Base-by-base conservation (phyloP, 2,113 vertebrate species). In the Ochotona curzoniae region DNA sequence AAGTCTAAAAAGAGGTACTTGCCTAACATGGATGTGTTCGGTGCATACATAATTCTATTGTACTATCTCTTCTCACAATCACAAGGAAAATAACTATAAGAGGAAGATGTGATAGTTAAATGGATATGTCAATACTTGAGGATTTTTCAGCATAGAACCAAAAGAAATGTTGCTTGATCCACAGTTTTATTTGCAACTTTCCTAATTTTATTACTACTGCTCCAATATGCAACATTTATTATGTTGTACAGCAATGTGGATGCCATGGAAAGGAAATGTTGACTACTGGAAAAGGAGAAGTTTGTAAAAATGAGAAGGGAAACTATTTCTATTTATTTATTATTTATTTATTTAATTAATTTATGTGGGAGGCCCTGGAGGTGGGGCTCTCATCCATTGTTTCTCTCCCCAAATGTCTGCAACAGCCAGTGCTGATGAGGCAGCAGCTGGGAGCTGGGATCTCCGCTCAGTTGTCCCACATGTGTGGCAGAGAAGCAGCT, bases 151-250 rank as follows among this genome's bases (percentile, higher is more conserved):
- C 18, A 69, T 7, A 70, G 35, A 47, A 57, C 17, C 64, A 71
- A 93, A 84, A 76, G 32, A 10, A 78, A 89, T 91, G 49, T 18
- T 69, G 66, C 79, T 89, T 81, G 54, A 82, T 63, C 54, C 51
- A 60, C 2, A 73, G 67, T 3, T 49, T 89, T 93, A 73, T 23
- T 38, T 51, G 38, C 69, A 38, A 6, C 85, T 93, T 90, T 78
- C 76, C 57, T 78, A 91, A 89, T n/a, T 84, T 83, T 44, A n/a
- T 80, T 78, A 57, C 47, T 71, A 60, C 10, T 51, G 38, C 12
- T 96, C 49, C n/a, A 10, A 35, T 32, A 10, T 26, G 47, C 26
- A 54, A 26, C 17, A 51, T 66, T 69, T 32, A 79, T 57, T 49
- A 28, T 8, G 20, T 51, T 64, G 49, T 18, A 71, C 38, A 81